A percentile compares a stretch with the other conserved stretches of the same genome.
These are phyloP conservation scores for Propithecus coquereli DNA, from an alignment of 2,113 vertebrate genomes.

Conservation along the genomic window DNA sequence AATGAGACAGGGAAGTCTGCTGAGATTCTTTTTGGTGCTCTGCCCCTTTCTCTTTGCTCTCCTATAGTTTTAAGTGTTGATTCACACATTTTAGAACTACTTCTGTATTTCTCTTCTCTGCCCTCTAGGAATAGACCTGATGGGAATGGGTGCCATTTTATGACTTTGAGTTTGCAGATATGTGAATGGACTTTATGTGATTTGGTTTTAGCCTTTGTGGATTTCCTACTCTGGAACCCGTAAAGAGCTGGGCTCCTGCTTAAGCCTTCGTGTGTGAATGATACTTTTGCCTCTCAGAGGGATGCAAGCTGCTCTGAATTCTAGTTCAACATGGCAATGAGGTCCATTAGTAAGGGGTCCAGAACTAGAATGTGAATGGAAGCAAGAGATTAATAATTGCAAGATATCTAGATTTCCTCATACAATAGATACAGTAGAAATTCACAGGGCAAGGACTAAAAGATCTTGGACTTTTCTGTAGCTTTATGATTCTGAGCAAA, in stretches of 20 bases:
- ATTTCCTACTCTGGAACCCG: background rate
- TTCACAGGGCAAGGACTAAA: background rate
- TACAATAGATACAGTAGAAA: background rate
- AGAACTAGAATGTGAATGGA: background rate
- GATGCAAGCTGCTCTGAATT: background rate
- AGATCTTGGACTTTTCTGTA: background rate
- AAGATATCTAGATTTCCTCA: background rate
- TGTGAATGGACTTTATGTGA: background rate
- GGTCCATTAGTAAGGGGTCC: background rate
- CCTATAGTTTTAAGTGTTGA: background rate
- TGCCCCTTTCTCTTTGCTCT: background rate
- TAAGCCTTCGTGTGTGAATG: background rate
- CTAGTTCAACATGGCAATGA: background rate
- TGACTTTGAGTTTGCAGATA: background rate
- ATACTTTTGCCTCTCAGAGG: background rate
- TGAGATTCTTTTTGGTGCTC: background rate
- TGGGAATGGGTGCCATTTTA: background rate
- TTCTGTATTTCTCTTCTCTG: conserved; percentile 4
- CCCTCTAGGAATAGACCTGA: background rate
- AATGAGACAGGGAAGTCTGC: background rate
- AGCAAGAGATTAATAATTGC: background rate
- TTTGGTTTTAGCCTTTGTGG: background rate
- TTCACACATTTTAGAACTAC: background rate
- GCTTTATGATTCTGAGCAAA: background rate
- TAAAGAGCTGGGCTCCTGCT: background rate